Evolutionary conservation across 2,113 vertebrate genomes (phyloP), one percentile per base, ranked within the genome.

Genomic region (Furnarius figulus): DNA sequence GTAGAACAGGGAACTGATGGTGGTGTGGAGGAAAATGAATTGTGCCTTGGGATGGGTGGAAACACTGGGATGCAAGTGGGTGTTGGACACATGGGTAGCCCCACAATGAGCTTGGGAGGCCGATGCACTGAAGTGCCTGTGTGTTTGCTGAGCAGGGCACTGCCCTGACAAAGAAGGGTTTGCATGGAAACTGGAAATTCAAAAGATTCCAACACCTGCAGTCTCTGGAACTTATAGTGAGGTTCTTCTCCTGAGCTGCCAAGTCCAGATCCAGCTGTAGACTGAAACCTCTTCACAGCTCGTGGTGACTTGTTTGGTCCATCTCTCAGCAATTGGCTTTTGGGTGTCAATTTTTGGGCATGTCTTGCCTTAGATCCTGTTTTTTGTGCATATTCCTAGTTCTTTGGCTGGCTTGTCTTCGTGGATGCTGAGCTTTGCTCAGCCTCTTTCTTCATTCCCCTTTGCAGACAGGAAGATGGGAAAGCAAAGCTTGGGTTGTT

Each of bases 21-120:
- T 37, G 39, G 18, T 18, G 5, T 30, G 17, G 44, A 30, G 20
- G 62, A 92, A 83, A 79, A 50, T 9, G 22, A n/a, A 3, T 75
- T 46, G 20, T 44, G 25, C 27, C 31, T 70, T 15, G 5, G 0
- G 0, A 14, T 2, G 3, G 30, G 10, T 35, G n/a, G 22, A 50
- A 70, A 40, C 20, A 7, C 22, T 20, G 8, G 46, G 35, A 23
- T 80, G 15, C 13, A 58, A 62, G 23, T 31, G 20, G 3, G 19
- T 28, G 12, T 21, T 65, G 47, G 10, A 12, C 6, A 0, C 6
- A 4, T 9, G 40, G 22, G 16, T 10, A 62, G 31, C 5, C 12
- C n/a, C 22, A 13, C 1, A 2, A 2, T 15, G 58, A 59, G 8
- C 10, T n/a, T 2, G 1, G 10, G 52, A 46, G 9, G 3, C 31